These are phyloP conservation scores for Meriones psammophilus DNA, from an alignment of 2,797 vertebrate species.

Conservation along the genomic window DNA sequence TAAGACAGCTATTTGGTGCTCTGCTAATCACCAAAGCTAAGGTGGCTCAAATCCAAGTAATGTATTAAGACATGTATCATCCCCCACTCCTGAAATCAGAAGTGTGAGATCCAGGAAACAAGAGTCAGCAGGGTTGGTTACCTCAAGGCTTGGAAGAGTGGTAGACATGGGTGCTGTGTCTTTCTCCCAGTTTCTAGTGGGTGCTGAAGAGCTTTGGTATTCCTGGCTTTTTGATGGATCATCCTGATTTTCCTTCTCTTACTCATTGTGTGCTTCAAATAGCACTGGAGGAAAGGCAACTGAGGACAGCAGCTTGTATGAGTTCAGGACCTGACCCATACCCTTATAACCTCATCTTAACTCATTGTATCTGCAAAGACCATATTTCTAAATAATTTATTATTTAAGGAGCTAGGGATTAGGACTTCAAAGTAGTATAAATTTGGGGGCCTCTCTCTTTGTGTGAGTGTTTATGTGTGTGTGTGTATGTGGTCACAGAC, in stretches of 20 bases:
- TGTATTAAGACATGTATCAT: not conserved
- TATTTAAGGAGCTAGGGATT: not conserved
- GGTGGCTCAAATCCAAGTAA: not conserved
- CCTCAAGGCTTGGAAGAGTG: not conserved
- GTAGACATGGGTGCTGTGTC: not conserved
- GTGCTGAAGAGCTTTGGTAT: not conserved
- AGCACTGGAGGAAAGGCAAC: not conserved
- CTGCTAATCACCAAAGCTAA: not conserved
- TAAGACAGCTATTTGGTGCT: no score
- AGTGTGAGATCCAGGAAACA: not conserved
- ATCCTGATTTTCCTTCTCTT: not conserved
- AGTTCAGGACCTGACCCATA: rapidly evolving
- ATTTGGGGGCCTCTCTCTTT: no score
- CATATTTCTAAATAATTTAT: not conserved
- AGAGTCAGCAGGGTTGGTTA: not conserved
- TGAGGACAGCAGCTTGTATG: rapidly evolving
- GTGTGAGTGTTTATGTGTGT: no score
- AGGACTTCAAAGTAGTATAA: not conserved
- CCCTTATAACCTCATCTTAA: not conserved
- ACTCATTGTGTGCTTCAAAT: not conserved
- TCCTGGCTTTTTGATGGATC: not conserved
- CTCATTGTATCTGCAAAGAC: not conserved
- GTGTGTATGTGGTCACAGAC: not conserved
- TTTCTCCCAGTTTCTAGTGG: not conserved
- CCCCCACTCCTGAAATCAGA: not conserved